Percentiles rank a stretch among this genome's conserved stretches.
phyloP scores from a whole-genome alignment of 2,888 invertebrate genomes.

The Drosophila borborema region DNA sequence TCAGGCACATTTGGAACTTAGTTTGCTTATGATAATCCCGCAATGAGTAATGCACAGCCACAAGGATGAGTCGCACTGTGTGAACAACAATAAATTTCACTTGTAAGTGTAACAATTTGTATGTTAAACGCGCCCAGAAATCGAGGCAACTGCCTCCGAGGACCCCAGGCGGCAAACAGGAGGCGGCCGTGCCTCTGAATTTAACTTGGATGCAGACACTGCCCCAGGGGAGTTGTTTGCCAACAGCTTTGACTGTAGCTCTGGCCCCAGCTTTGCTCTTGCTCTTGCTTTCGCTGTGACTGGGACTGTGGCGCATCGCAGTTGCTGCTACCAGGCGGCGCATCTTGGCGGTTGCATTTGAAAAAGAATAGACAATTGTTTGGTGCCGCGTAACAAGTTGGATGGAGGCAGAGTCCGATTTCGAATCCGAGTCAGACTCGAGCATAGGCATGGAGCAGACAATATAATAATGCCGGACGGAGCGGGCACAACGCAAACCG shows the following conservation, averaged over 20 bases:
- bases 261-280: neutral
- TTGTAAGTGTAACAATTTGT: slow-evolving; percentile 84
- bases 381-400: slow-evolving; percentile 76
- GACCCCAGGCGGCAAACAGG: slow-evolving; percentile 45
- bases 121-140: slow-evolving; percentile 77
- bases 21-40: slow-evolving; percentile 52
- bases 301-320: slow-evolving; percentile 45
- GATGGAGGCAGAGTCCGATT: slow-evolving; percentile 45
- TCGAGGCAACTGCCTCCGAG: slow-evolving; percentile 31
- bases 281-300: slow-evolving; percentile 24
- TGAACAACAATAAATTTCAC: slow-evolving; percentile 80
- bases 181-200: slow-evolving; percentile 31
- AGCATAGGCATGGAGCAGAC: slow-evolving; percentile 41
- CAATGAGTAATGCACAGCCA: slow-evolving; percentile 46
- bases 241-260: slow-evolving; percentile 29
- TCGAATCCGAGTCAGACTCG: slow-evolving; percentile 21
- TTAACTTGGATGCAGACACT: slow-evolving; percentile 40
- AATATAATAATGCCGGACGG: slow-evolving; percentile 58
- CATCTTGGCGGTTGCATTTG: slow-evolving; percentile 72
- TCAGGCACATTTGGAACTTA: slow-evolving; percentile 44
- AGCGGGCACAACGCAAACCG: slow-evolving; percentile 35
- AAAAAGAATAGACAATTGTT: slow-evolving; percentile 78
- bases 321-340: slow-evolving; percentile 69
- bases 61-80: slow-evolving; percentile 53
- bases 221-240: slow-evolving; percentile 79